Evolutionary conservation across 2,797 vertebrate genomes (phyloP).

Genomic region (Hozukius guyotensis): DNA sequence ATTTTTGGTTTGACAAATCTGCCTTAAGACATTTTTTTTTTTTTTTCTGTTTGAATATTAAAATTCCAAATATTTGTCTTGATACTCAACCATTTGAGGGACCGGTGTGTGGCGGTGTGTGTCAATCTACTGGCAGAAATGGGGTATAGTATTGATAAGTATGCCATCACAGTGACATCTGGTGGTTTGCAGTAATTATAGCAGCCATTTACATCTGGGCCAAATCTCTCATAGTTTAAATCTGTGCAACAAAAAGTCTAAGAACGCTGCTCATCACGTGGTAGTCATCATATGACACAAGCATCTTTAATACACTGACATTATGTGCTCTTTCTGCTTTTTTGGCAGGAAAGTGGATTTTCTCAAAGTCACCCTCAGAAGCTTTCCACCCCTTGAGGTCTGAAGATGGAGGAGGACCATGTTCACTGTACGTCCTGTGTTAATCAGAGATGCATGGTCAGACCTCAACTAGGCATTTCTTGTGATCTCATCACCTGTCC

Average conservation of each 20-base stretch:
- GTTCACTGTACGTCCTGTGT: constrained; percentile 93
- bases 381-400: background rate
- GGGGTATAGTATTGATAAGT: too few relatives aligned
- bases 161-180: constrained; percentile 31
- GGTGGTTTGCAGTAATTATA: constrained; percentile 12
- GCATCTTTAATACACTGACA: background rate
- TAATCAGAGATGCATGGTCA: constrained; percentile 90
- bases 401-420: constrained; percentile 86
- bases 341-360: constrained; percentile 50
- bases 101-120: too few relatives aligned
- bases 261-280: background rate
- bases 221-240: background rate
- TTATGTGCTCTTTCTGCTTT: constrained; percentile 1
- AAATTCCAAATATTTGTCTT: background rate
- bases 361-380: constrained; percentile 8
- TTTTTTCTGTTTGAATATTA: background rate
- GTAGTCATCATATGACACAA: background rate
- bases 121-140: too few relatives aligned
- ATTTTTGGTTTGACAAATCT: background rate
- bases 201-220: background rate
- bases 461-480: constrained; percentile 88
- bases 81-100: background rate
- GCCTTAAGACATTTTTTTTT: background rate
- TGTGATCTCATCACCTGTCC: constrained; percentile 91
- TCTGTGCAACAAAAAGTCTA: background rate